Evolutionary conservation across 1,140 invertebrate genomes (phyloP), one percentile per base, ranked within the genome.

Genomic region (Drosophila neocordata): DNA sequence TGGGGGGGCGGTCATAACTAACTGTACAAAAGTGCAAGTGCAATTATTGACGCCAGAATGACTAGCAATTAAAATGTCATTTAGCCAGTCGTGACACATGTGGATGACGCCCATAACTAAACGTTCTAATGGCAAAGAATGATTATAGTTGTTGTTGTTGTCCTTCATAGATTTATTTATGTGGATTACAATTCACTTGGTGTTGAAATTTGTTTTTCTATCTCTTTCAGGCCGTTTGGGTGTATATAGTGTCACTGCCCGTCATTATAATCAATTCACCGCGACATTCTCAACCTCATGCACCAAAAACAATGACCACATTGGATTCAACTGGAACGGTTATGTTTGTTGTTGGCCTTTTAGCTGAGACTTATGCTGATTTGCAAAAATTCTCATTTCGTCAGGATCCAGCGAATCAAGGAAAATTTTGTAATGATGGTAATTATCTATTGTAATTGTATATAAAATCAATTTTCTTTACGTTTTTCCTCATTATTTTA

Each of bases 251-350:
- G 2, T 98, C 97, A 92, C 92, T 98, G 62, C 97, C 97, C 22
- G 96, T 98, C 12, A 97, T 98, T 52, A 96, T 98, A 59, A 95
- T 97, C 27, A 98, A 98, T 92, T 97, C 97, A 0, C 95, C 96
- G n/a, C 93, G 95, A 63, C 95, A 97, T 89, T 94, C 95, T 15
- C 95, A 95, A 72, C 95, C 95, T 1, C 93, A 94, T 38, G 94
- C 95, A 4, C 95, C 95, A 1, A 96, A 95, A 91, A 96, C 96
- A 0, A 96, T 96, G 95, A 96, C 96, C 0, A 95, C 95, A 0
- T 91, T 96, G 22, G 97, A 98, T 89, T 97, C 96, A 35, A 94
- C 96, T 15, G 97, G 97, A 9, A 96, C 96, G 38, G 94, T 95
- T 2, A 92, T 98, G 53, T 98, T 98, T 90, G 93, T 96, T 4